Evolutionary conservation across 1,140 invertebrate genomes (phyloP), one percentile per base, ranked within the genome.

Genomic region (Drosophila dunni): DNA sequence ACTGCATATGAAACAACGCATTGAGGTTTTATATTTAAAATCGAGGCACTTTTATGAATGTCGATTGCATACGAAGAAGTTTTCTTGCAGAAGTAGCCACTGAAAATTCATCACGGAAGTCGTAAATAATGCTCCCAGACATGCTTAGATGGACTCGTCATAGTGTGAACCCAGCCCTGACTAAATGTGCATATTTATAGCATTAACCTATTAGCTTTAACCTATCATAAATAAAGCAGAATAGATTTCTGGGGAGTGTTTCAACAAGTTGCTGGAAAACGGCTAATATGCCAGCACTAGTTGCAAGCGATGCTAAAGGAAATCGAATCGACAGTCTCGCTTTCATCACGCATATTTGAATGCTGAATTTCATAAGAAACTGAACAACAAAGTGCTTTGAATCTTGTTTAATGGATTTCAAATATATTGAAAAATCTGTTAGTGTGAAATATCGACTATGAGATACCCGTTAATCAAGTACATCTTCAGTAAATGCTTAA

Each of bases 21-120:
- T 29, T 53, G 57, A 54, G 60, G 38, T 46, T 71, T 29, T 80
- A 54, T 86, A 82, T 86, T 86, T 76, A 81, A 86, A 86, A 84
- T 70, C 63, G 51, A 81, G 75, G 75, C 79, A 82, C 64, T 76
- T 76, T 65, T 70, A 75, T 86, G 82, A 75, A 86, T 82, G 75
- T 72, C 82, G 79, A 85, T 85, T 76, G 75, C 71, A 75, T 58
- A 44, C 10, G 36, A 50, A 24, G 50, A 51, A 63, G 45, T 29
- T 29, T 29, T 29, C 24, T 29, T 69, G 67, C 58, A 63, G 67
- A 74, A 74, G 61, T 78, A 69, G 78, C 81, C 81, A 70, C 75
- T 79, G 79, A 79, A 82, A 76, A 79, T 79, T 71, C 84, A 71
- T 79, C 83, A 83, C 83, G 83, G 83, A 86, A 86, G 83, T 86